Base-by-base conservation (phyloP, 1,140 invertebrate species). In the Drosophila kanapiae region DNA sequence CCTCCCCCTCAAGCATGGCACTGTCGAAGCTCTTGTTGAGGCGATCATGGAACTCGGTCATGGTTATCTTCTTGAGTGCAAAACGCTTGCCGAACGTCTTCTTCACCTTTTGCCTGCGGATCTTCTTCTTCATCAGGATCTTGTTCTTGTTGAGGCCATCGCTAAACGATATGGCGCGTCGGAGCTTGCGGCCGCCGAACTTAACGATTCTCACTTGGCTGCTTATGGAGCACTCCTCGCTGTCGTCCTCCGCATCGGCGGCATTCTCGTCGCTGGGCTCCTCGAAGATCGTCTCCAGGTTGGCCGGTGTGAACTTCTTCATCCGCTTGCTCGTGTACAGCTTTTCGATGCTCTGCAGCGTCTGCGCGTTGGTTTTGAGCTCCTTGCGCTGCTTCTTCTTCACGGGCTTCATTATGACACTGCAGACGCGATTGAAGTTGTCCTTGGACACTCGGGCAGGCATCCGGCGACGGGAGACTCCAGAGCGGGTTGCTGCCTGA, bases 61-160 rank as follows among this genome's bases (percentile, higher is more conserved):
- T 85, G 35, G 80, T 75, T 40, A 92, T 92, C 59, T 91, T 92
- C 29, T 92, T 92, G 3, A 78, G 43, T 0, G 68, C 74, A 23
- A 80, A 78, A 2, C 86, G 67, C 29, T 90, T 88, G 35, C 91
- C 91, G 37, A 92, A 92, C 0, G 78, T 82, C 45, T 92, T 92
- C 62, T 92, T 92, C 0, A 92, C 91, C 77, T 92, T 92, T 23
- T 80, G 78, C 9, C 91, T 80, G 0, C 91, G 75, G 2, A 0
- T 56, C 13, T 56, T 56, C 13, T 88, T 86, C 62, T 92, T 92
- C 11, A 85, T 56, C 29, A 91, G 61, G 11, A 79, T 64, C 43
- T 92, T 92, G 48, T 84, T 92, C 23, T 80, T 86, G 49, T 82
- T 88, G 4, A 92, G 72, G n/a, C 91, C 91, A 69, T 92, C 91